These are phyloP conservation scores for Rhaphigaster nebulosa DNA, from an alignment of 2,888 invertebrate genomes.

Conservation along the genomic window DNA sequence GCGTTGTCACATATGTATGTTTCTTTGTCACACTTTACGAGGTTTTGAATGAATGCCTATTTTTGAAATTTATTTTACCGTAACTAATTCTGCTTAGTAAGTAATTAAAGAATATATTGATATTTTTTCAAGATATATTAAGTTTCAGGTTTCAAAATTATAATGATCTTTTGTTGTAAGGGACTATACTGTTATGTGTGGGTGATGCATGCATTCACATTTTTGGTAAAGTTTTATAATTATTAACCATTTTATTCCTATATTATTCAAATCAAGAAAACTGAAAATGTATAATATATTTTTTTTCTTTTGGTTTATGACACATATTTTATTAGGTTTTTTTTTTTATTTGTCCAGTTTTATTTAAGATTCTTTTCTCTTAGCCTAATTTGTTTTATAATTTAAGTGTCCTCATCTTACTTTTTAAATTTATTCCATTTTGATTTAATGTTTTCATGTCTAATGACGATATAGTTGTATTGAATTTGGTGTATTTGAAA, in stretches of 20 bases:
- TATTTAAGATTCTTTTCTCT: neutral
- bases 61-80: neutral
- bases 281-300: neutral
- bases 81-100: too few species aligned
- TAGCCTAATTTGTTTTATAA: neutral
- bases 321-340: neutral
- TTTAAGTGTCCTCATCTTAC: neutral
- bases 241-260: neutral
- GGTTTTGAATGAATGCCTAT: neutral
- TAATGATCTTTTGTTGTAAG: too few species aligned
- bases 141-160: neutral
- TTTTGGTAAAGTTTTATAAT: neutral
- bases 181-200: neutral
- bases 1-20: neutral
- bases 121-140: neutral
- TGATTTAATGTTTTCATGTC: neutral
- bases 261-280: neutral
- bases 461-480: neutral
- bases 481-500: neutral
- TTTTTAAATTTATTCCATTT: neutral
- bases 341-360: neutral
- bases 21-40: neutral
- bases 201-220: neutral
- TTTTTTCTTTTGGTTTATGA: neutral
- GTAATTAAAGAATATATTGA: neutral